A percentile compares a stretch with the other conserved stretches of the same genome.
phyloP scores from a whole-genome alignment of 2,888 invertebrate species.

The Aphelenchoides bicaudatus region DNA sequence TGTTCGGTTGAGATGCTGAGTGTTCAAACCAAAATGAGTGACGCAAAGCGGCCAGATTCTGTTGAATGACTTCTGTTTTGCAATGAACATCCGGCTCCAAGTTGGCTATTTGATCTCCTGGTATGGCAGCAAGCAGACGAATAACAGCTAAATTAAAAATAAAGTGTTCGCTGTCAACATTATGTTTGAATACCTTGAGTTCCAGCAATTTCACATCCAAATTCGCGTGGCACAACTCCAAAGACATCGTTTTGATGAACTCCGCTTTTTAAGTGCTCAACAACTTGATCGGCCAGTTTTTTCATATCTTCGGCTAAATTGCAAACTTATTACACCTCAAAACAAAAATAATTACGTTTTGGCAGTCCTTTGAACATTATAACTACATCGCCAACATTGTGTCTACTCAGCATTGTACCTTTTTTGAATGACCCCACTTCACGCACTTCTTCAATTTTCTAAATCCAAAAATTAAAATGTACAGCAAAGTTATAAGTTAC shows the following conservation, averaged over 20 bases:
- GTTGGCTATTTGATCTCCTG: slow-evolving; percentile 87
- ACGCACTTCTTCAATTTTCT: slow-evolving; percentile 87
- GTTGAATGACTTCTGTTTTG: slow-evolving; percentile 71
- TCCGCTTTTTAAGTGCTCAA: slow-evolving; percentile 76
- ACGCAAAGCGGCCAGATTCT: slow-evolving; percentile 85
- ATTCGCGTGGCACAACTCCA: slow-evolving; percentile 41
- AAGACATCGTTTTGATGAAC: slow-evolving; percentile 30
- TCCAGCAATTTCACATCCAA: slow-evolving; percentile 83
- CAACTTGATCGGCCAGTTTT: slow-evolving; percentile 79
- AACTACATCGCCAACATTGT: slow-evolving; percentile 72
- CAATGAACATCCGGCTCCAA: slow-evolving; percentile 79
- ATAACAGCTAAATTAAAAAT: too few species aligned
- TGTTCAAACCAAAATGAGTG: slow-evolving; percentile 98
- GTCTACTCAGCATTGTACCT: slow-evolving; percentile 91
- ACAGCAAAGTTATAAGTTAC: not conserved
- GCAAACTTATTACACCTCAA: not conserved
- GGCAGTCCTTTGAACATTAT: slow-evolving; percentile 41
- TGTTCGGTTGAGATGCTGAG: slow-evolving; percentile 82
- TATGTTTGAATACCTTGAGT: too few species aligned
- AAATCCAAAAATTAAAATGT: slow-evolving; percentile 8
- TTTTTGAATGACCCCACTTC: slow-evolving; percentile 97
- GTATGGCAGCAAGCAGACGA: slow-evolving; percentile 83
- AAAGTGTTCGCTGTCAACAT: too few species aligned
- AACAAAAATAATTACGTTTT: slow-evolving; percentile 29
- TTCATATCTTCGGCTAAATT: slow-evolving; percentile 79